Base-by-base conservation (phyloP, 2,888 invertebrate genomes). In the Epinotia ramella region DNA sequence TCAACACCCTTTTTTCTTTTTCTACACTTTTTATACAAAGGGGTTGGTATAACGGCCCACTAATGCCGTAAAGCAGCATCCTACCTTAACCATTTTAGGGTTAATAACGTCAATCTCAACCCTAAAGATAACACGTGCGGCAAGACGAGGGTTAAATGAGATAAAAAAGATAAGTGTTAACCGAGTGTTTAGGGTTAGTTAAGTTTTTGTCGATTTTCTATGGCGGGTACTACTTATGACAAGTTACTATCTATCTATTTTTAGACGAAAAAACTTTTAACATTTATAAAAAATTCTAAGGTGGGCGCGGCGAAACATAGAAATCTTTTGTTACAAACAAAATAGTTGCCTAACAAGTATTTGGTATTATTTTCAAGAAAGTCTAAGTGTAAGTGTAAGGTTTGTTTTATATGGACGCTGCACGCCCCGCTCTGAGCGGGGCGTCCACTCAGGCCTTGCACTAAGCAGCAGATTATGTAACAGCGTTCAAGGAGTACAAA, bases 71-170 rank as follows among this genome's bases (percentile, higher is more conserved):
- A 83, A 80, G 49, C 92, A 91, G 90, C 91, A 90, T 93, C 91
- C 86, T 84, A 75, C 74, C 71, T 76, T 83, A 82, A 83, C 79
- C 81, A 81, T 85, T 88, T 86, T 87, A 87, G 91, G 91, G 92
- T 92, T 92, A 90, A 89, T 84, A 84, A 83, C 82, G 83, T 81
- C 84, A 85, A 87, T 86, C 84, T 82, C 83, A 88, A 88, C 89
- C 87, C 86, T 84, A 83, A 49, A 76, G 72, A 73, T 82, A 88
- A 87, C 92, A 90, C 92, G 91, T 91, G 93, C 90, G 86, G 78
- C 67, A 69, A 85, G 86, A 86, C 86, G 87, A 87, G 90, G 90
- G 91, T 90, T 89, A 86, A 87, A 84, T 80, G 80, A 78, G 80
- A 78, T 69, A 79, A 77, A 73, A 78, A 79, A 74, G 69, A 68